Base-by-base conservation (phyloP, 2,797 vertebrate species). In the Enteromius treurensis region DNA sequence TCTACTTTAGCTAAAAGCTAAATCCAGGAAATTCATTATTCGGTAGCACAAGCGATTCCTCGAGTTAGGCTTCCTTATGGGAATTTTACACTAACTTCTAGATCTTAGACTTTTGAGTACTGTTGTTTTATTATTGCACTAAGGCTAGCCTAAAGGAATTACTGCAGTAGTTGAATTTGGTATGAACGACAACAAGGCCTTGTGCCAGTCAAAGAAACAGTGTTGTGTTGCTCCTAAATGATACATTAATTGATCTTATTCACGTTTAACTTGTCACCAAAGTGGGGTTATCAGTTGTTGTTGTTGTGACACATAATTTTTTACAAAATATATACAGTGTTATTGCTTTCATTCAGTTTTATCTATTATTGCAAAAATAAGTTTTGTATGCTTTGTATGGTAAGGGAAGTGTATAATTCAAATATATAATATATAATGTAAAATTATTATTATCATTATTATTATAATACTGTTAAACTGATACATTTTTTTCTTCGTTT, bases 21-120 rank as follows among this genome's bases (percentile, higher is more conserved):
- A 82, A 81, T 86, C 80, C 80, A 84, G 81, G 69, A 88, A 85
- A 79, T 71, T 77, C 60, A 82, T 87, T 84, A 85, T 85, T 85
- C 69, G 60, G 78, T 58, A 81, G 80, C 64, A 87, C 78, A 84
- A 83, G 84, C 74, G 80, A 88, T 80, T 86, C 84, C 82, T 69
- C 70, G 49, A 78, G 79, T 53, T 84, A 81, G 26, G 84, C 69
- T 68, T 21, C 68, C 79, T 85, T 85, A 55, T 47, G 26, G 45
- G 29, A 40, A 53, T 51, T 64, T 77, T 78, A 78, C 64, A 55
- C 32, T 79, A 69, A n/a, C 32, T 40, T 62, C 58, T 29, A 42
- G 34, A n/a, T 29, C 26, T 49, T 29, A 21, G 17, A 32, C n/a
- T 80, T 83, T 62, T 77, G 81, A 76, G 80, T 34, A 47, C 45